Base-by-base conservation (phyloP, 1,140 invertebrate genomes). In the Paramacrobiotus metropolitanus region DNA sequence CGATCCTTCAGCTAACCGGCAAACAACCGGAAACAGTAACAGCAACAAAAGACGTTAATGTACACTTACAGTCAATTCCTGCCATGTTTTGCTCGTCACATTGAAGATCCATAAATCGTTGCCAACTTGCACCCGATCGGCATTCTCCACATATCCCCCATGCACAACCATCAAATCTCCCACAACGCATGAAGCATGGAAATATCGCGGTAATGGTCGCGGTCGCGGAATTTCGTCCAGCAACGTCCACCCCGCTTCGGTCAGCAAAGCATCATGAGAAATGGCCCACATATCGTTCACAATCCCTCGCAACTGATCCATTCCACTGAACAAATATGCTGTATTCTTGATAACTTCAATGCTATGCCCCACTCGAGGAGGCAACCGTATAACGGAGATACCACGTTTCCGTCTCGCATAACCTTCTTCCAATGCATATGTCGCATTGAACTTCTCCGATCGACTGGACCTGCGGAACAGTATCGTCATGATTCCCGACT, bases 121-220 rank as follows among this genome's bases (percentile, higher is more conserved):
- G n/a, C 79, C 79, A 3, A 80, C 67, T 67, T 80, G 80, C 61
- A 81, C 79, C 0, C 82, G 81, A 67, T 80, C 78, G 20, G 82
- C 80, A 15, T 66, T 69, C 48, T 81, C 75, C 48, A 55, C 48
- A 24, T 18, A 55, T 29, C 90, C 89, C 2, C 89, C 90, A 68
- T 89, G 83, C 31, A 94, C 77, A 2, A 92, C 77, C 87, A 95
- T 89, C 67, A 85, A 88, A 60, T 86, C 81, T 48, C 86, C 83
- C 0, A 84, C 87, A 1, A 82, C 84, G 0, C 91, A 82, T 1
- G 88, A 86, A 0, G 86, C 83, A 74, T 93, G 90, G 48, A 94
- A 81, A 69, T 85, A 88, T 63, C 87, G 79, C 1, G 81, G 79
- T 61, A 81, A 76, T 0, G 86, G 86, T 73, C 80, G 64, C 29